These are phyloP conservation scores for Valencia hispanica DNA, from an alignment of 2,797 vertebrate species.

Conservation along the genomic window DNA sequence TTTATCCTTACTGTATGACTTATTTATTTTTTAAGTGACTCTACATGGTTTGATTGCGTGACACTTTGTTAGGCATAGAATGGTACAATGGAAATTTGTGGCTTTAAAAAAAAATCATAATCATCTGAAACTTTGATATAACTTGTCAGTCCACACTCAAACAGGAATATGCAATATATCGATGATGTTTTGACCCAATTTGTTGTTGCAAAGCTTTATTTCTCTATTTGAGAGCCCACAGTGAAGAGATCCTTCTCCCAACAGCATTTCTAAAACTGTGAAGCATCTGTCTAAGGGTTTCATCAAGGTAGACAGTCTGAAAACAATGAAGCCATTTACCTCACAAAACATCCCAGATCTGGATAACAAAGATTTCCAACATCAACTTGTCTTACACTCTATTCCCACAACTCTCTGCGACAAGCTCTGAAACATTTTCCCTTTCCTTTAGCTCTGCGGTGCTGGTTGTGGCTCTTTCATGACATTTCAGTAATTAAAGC, in stretches of 20 bases:
- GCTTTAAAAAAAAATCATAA: too few relatives aligned
- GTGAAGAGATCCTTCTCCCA: conserved; percentile 35
- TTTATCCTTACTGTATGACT: too few relatives aligned
- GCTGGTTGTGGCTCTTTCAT: conserved; percentile 59
- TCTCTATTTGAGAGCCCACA: conserved; percentile 21
- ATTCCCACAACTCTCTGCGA: conserved; percentile 53
- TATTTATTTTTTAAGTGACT: too few relatives aligned
- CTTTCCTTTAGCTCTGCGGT: conserved; percentile 44
- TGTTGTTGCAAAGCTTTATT: conserved; percentile 28
- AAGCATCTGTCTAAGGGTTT: conserved; percentile 22
- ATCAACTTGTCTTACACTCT: conserved; percentile 40
- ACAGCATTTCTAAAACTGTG: conserved; percentile 41
- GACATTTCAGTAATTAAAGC: conserved; percentile 76
- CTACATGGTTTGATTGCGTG: too few relatives aligned
- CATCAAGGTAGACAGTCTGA: conserved; percentile 24
- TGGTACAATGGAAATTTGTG: too few relatives aligned
- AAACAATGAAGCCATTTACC: conserved; percentile 45
- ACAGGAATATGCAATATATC: neutral
- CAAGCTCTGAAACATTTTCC: conserved; percentile 44
- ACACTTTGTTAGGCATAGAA: too few relatives aligned
- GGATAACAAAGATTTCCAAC: conserved; percentile 38
- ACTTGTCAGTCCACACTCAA: neutral
- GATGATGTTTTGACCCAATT: neutral
- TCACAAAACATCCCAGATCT: conserved; percentile 46
- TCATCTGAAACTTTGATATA: neutral